Conservation (phyloP, 2,113 vertebrate genomes). For the Poeciliopsis turrubarensis region DNA sequence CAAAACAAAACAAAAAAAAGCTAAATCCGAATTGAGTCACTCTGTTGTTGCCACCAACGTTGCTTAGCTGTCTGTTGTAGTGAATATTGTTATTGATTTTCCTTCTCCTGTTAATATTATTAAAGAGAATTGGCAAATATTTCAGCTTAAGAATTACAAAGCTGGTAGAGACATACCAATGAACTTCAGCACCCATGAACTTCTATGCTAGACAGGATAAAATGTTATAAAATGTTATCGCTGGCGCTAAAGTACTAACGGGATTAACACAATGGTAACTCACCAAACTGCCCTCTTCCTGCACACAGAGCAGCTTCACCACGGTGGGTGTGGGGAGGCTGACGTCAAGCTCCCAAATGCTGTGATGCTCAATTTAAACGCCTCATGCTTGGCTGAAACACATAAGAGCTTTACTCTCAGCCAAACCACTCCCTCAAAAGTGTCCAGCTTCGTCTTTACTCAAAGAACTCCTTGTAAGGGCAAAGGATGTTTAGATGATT, state of each 20-base stretch:
- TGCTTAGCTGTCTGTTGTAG: too few relatives aligned
- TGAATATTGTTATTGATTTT: too few relatives aligned
- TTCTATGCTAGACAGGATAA: too few relatives aligned
- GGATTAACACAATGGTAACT: conserved; percentile 58
- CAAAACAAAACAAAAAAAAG: too few relatives aligned
- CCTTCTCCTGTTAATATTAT: too few relatives aligned
- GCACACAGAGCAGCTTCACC: conserved; percentile 35
- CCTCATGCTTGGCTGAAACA: conserved; percentile 63
- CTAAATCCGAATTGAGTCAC: too few relatives aligned
- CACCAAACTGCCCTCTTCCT: conserved; percentile 38
- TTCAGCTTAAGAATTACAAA: too few relatives aligned
- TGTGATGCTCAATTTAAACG: conserved; percentile 64
- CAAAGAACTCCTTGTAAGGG: conserved; percentile 70
- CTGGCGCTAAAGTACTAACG: conserved; percentile 53
- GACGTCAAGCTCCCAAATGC: conserved; percentile 59
- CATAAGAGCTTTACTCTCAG: conserved; percentile 54
- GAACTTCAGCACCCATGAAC: too few relatives aligned
- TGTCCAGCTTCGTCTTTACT: conserved; percentile 56
- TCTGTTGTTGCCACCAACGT: too few relatives aligned
- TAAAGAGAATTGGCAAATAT: too few relatives aligned
- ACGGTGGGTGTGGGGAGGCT: conserved; percentile 48
- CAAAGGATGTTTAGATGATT: conserved; percentile 62
- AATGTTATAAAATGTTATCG: conserved; percentile 4
- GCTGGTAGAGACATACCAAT: too few relatives aligned
- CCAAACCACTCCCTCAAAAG: conserved; percentile 56